These are phyloP conservation scores for Clavelina lepadiformis DNA, from an alignment of 23 tunicate species.

Conservation along the genomic window DNA sequence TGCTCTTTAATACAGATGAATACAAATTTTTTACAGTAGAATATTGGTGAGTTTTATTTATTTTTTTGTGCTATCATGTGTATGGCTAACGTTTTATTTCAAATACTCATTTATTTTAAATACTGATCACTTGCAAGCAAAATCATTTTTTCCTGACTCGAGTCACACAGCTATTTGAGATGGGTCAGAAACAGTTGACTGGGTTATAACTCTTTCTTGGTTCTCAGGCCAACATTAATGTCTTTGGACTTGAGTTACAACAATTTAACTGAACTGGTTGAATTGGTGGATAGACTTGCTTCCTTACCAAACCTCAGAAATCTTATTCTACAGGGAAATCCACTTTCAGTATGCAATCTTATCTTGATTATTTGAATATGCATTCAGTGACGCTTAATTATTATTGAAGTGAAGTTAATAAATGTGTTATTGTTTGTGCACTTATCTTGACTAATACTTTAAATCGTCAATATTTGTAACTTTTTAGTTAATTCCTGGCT, in stretches of 20 bases:
- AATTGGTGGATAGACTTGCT: constrained; percentile 55
- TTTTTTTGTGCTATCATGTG: no score
- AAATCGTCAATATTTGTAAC: no score
- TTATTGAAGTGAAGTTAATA: no score
- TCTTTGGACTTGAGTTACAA: constrained; percentile 82
- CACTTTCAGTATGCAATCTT: constrained; percentile 74
- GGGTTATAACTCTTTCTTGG: not conserved
- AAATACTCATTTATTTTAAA: not conserved
- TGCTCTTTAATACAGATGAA: constrained; percentile 46
- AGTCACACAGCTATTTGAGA: no score
- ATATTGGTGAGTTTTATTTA: constrained; percentile 68
- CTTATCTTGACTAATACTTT: not conserved
- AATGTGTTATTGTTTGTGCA: not conserved
- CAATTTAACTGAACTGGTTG: constrained; percentile 56
- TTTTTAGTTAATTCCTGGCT: constrained; percentile 62
- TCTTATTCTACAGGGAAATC: constrained; percentile 79
- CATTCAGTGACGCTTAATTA: no score
- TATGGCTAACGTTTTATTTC: not conserved
- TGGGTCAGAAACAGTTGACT: not conserved
- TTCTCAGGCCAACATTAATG: constrained; percentile 64
- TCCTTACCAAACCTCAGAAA: constrained; percentile 57
- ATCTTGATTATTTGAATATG: no score
- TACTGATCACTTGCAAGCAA: no score
- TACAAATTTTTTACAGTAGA: constrained; percentile 73
- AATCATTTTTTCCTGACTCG: no score